Percentiles rank a stretch among this genome's conserved stretches.
phyloP scores from a whole-genome alignment of 2,888 invertebrate genomes.

The Acronicta psi region DNA sequence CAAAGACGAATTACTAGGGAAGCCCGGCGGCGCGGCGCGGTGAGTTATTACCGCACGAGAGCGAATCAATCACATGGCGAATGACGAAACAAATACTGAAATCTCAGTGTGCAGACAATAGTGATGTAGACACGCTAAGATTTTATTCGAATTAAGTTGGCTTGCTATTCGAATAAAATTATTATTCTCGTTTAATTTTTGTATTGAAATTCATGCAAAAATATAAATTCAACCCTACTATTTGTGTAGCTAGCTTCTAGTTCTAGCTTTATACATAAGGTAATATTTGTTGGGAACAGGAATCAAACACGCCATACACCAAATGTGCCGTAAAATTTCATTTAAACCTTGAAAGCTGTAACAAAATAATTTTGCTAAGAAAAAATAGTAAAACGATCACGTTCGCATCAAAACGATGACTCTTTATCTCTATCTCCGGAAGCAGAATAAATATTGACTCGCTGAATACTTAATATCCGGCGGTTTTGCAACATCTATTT shows the following conservation, averaged over 20 bases:
- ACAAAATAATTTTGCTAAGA: constrained; percentile 1
- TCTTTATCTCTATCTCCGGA: constrained; percentile 28
- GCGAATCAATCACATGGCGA: constrained; percentile 66
- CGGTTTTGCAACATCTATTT: constrained; percentile 19
- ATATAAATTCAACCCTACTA: too few species aligned
- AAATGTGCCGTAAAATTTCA: background rate
- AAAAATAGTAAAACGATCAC: background rate
- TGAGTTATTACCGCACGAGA: constrained; percentile 61
- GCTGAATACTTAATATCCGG: constrained; percentile 58
- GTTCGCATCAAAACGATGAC: constrained; percentile 12
- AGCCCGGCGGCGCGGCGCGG: constrained; percentile 59
- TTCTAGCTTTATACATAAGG: too few species aligned
- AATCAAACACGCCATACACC: too few species aligned
- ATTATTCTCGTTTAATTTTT: too few species aligned
- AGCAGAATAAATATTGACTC: constrained; percentile 52
- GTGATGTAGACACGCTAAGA: constrained; percentile 8
- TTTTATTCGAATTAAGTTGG: constrained; percentile 17
- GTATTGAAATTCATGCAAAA: too few species aligned
- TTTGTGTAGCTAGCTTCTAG: too few species aligned
- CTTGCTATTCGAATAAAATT: too few species aligned
- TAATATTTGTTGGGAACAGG: too few species aligned
- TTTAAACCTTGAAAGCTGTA: background rate
- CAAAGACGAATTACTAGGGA: constrained; percentile 69
- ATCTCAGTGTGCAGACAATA: constrained; percentile 28
- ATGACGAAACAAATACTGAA: constrained; percentile 55